These are phyloP conservation scores for Cebidichthys violaceus DNA, from an alignment of 2,113 vertebrate genomes.

Conservation along the genomic window DNA sequence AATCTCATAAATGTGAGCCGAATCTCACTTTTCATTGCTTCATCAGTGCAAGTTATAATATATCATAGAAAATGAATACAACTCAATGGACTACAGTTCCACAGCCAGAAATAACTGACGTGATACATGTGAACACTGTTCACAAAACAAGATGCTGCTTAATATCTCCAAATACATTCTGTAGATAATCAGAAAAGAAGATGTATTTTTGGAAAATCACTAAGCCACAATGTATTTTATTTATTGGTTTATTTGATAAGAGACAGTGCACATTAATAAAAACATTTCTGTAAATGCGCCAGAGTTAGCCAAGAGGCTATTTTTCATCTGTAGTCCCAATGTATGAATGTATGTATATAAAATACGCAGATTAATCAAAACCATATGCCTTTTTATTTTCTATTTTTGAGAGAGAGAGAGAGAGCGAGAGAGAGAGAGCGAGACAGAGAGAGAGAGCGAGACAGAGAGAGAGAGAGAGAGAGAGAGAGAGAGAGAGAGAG, in stretches of 20 bases:
- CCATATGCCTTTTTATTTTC: neutral
- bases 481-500: no score
- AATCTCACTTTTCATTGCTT: constrained; percentile 49
- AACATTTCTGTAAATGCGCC: no score
- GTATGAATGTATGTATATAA: no score
- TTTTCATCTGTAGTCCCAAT: no score
- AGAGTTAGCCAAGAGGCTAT: no score
- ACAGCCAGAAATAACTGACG: constrained; percentile 26
- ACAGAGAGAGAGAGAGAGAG: no score
- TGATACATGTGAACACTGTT: constrained; percentile 25
- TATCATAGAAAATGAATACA: constrained; percentile 26
- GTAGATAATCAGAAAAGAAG: neutral
- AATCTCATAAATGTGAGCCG: constrained; percentile 6
- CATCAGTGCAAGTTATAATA: constrained; percentile 26
- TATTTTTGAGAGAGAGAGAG: neutral
- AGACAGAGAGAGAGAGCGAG: no score
- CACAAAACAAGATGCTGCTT: constrained; percentile 1
- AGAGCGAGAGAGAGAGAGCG: no score
- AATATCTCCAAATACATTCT: neutral
- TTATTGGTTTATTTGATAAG: no score
- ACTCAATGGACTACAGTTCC: constrained; percentile 22
- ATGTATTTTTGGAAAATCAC: neutral
- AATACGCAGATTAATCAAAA: neutral
- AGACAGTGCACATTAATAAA: no score
- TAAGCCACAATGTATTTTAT: neutral